Percentiles rank a stretch among this genome's conserved stretches.
These are phyloP conservation scores for Porites lobata DNA, from an alignment of 92 coral and sea anemone genomes.

Conservation along the genomic window DNA sequence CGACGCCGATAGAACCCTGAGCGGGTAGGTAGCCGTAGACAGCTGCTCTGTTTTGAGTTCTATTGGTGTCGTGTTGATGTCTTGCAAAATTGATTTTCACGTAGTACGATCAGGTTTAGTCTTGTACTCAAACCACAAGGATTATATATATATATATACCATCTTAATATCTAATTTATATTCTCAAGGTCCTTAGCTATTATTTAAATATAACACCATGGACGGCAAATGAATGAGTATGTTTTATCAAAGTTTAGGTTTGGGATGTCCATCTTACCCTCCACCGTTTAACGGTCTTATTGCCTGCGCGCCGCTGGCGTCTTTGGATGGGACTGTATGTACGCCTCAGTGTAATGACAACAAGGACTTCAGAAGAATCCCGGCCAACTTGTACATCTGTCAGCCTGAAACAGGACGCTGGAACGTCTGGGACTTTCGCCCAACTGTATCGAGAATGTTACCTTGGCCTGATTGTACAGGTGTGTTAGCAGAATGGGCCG, in stretches of 20 bases:
- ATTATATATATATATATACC: no score
- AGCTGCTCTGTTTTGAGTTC: no score
- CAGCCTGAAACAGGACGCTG: conserved; percentile 59
- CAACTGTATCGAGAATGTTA: conserved; percentile 53
- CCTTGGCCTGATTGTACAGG: conserved; percentile 99
- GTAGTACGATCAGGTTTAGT: no score
- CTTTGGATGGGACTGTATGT: conserved; percentile 67
- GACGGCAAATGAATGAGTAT: no score
- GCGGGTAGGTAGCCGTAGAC: no score
- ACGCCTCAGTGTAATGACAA: conserved; percentile 71
- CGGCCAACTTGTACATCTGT: conserved; percentile 80
- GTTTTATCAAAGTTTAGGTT: conserved; percentile 31
- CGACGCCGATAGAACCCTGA: no score
- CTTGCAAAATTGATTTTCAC: no score
- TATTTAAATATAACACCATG: no score
- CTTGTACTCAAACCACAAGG: no score
- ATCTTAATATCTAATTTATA: no score
- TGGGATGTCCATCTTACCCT: conserved; percentile 66
- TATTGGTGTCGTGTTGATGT: no score
- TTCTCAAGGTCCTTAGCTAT: background rate
- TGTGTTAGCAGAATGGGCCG: conserved; percentile 2
- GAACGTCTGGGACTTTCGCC: conserved; percentile 64
- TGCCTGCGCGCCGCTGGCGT: conserved; percentile 27
- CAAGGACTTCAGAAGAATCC: conserved; percentile 84
- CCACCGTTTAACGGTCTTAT: conserved; percentile 87